These are phyloP conservation scores for Platyscapa corneri DNA, from an alignment of 1,140 invertebrate species.

Conservation along the genomic window DNA sequence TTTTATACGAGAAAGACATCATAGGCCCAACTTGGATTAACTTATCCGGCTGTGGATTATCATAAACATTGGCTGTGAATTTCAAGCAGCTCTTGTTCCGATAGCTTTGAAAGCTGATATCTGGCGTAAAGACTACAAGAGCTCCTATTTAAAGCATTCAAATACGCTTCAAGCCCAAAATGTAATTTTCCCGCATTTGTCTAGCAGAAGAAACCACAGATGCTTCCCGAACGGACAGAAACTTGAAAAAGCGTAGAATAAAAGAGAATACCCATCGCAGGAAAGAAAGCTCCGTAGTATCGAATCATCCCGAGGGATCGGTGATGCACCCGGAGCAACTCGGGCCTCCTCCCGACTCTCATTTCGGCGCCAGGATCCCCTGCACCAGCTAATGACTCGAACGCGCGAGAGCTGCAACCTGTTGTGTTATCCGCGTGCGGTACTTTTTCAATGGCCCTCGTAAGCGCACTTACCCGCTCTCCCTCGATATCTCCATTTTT, in stretches of 20 bases:
- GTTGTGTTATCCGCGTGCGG: conserved; percentile 59
- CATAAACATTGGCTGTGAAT: no score
- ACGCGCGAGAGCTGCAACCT: conserved; percentile 62
- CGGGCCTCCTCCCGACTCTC: background rate
- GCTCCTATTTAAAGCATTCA: no score
- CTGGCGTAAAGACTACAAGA: no score
- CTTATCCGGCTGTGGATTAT: no score
- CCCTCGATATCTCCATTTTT: background rate
- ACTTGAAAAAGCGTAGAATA: background rate
- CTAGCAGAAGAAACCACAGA: background rate
- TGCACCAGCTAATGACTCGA: conserved; percentile 19
- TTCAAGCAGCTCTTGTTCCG: no score
- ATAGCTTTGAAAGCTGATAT: no score
- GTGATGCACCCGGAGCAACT: background rate
- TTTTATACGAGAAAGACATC: no score
- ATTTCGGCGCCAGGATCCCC: background rate
- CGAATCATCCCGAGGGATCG: conserved; percentile 26
- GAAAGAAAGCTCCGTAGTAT: background rate
- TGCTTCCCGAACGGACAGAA: background rate
- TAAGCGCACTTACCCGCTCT: background rate
- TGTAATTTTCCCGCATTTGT: background rate
- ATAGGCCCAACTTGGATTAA: no score
- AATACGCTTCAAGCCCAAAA: background rate
- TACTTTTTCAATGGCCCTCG: conserved; percentile 59
- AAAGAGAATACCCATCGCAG: background rate